Evolutionary conservation across 2,797 vertebrate genomes (phyloP).

Genomic region (Melanogrammus aeglefinus): DNA sequence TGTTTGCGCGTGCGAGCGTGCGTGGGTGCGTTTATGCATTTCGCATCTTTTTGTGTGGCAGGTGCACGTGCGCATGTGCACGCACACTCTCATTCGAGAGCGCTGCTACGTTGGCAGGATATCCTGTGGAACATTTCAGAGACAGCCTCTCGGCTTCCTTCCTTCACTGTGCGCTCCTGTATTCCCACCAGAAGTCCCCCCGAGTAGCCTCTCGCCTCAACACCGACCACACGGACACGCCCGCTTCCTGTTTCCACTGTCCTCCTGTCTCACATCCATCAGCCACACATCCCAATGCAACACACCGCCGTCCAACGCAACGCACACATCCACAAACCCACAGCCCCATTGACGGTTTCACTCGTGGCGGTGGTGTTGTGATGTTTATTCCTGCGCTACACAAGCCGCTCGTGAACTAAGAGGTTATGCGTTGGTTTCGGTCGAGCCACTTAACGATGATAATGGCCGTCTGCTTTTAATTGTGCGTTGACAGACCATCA

Average conservation of each 20-base stretch:
- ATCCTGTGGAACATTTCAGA: constrained; percentile 69
- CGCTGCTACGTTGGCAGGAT: constrained; percentile 52
- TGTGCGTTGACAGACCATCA: not conserved
- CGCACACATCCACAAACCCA: no score
- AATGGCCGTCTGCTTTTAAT: not conserved
- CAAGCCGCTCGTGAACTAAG: no score
- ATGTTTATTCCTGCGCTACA: no score
- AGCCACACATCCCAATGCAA: not conserved
- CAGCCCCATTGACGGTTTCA: no score
- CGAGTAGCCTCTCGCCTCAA: not conserved
- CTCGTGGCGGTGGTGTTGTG: no score
- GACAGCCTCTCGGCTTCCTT: constrained; percentile 59
- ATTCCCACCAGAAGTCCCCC: constrained; percentile 43
- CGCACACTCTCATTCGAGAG: constrained; percentile 12
- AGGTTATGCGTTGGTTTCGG: not conserved
- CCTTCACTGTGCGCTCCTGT: constrained; percentile 54
- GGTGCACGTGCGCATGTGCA: constrained; percentile 8
- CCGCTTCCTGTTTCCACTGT: no score
- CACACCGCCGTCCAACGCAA: not conserved
- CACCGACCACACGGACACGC: not conserved
- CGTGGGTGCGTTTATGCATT: not conserved
- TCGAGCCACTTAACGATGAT: not conserved
- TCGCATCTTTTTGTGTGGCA: constrained; percentile 29
- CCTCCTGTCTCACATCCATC: not conserved
- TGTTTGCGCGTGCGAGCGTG: not conserved